Percentiles rank a stretch among this genome's conserved stretches.
These are phyloP conservation scores for Mus caroli DNA, from an alignment of 2,797 vertebrate species.

Conservation along the genomic window DNA sequence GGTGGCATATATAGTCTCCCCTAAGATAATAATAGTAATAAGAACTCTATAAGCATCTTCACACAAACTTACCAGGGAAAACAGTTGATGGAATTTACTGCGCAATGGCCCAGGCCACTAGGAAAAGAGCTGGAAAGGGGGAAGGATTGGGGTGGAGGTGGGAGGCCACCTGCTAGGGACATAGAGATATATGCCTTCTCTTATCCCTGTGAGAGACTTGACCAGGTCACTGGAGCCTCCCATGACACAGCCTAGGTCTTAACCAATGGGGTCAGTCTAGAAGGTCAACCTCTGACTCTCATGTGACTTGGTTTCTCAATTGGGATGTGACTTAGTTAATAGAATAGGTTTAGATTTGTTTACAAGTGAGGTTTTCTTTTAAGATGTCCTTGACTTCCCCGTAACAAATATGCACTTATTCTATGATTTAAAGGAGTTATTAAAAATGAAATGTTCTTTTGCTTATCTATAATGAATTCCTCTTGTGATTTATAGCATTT, in stretches of 20 bases:
- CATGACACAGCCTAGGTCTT: neutral
- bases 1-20: no score
- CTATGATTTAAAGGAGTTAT: conserved; percentile 54
- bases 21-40: neutral
- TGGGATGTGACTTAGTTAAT: conserved; percentile 41
- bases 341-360: conserved; percentile 55
- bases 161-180: neutral
- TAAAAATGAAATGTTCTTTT: conserved; percentile 71
- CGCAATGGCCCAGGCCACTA: neutral
- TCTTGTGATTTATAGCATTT: conserved; percentile 69
- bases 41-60: neutral
- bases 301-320: conserved; percentile 19
- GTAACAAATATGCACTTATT: conserved; percentile 22
- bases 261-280: neutral
- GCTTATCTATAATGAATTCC: conserved; percentile 54
- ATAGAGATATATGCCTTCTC: neutral
- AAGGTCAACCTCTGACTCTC: neutral
- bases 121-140: neutral
- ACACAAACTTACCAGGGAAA: neutral
- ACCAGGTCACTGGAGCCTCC: neutral
- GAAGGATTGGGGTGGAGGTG: neutral
- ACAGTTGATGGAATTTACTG: neutral
- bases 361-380: conserved; percentile 44
- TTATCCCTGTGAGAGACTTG: neutral
- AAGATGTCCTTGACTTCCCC: conserved; percentile 45